Conservation (phyloP, 2,113 vertebrate species). For the Ophthalmotilapia sp. region DNA sequence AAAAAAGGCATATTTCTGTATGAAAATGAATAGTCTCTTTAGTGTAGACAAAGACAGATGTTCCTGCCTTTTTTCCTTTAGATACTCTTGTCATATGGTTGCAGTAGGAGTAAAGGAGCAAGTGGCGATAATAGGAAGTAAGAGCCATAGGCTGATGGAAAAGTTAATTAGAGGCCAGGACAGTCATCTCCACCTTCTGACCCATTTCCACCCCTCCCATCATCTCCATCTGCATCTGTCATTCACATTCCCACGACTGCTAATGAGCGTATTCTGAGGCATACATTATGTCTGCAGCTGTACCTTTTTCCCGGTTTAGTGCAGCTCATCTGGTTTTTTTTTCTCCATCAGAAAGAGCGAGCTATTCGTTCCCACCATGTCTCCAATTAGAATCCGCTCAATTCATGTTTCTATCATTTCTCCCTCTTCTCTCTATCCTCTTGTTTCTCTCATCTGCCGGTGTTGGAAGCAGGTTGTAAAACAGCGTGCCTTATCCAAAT, state of each 20-base stretch:
- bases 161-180: slow-evolving; percentile 61
- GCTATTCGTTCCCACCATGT: slow-evolving; percentile 1
- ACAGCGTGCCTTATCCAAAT: slow-evolving; percentile 38
- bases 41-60: neutral
- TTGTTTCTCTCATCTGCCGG: slow-evolving; percentile 8
- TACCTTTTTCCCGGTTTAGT: neutral
- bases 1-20: neutral
- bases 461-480: slow-evolving; percentile 49
- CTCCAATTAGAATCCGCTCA: slow-evolving; percentile 49
- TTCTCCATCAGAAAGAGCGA: neutral
- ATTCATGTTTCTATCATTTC: slow-evolving; percentile 27
- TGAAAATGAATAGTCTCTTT: neutral
- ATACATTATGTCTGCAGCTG: slow-evolving; percentile 27
- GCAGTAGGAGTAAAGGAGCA: neutral
- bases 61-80: neutral
- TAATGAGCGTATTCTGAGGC: slow-evolving; percentile 48
- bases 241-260: slow-evolving; percentile 12
- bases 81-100: neutral
- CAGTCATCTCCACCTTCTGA: slow-evolving; percentile 42
- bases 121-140: neutral
- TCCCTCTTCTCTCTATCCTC: slow-evolving; percentile 11
- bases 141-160: slow-evolving; percentile 22
- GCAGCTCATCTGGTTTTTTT: neutral
- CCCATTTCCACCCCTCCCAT: slow-evolving; percentile 25
- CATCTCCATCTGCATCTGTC: slow-evolving; percentile 24